Conservation (phyloP, 2,888 invertebrate genomes). For the Mythimna loreyi region DNA sequence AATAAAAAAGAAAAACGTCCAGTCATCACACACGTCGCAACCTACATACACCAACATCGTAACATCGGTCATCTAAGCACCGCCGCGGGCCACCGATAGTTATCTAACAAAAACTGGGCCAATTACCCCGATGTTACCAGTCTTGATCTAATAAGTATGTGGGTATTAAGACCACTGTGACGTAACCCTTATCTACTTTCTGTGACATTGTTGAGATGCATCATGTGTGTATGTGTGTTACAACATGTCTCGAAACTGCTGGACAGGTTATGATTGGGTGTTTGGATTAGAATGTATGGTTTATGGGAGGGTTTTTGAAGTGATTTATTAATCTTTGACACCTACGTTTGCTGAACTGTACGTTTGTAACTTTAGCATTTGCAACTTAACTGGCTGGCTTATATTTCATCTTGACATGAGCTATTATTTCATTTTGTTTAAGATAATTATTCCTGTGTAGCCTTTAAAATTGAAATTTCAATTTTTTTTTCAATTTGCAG, state of each 20-base stretch:
- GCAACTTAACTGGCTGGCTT: too few species aligned
- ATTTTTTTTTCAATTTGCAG: too few species aligned
- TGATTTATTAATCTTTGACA: too few species aligned
- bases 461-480: too few species aligned
- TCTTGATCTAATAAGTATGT: conserved; percentile 64
- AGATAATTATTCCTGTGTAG: too few species aligned
- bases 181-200: conserved; percentile 38
- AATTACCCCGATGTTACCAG: conserved; percentile 56
- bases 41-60: not conserved
- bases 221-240: conserved; percentile 27
- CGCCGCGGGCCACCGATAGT: conserved; percentile 38
- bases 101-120: conserved; percentile 46
- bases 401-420: too few species aligned
- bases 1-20: not conserved
- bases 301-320: conserved; percentile 14
- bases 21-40: conserved; percentile 12
- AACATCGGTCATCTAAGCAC: conserved; percentile 9
- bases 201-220: conserved; percentile 58
- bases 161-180: conserved; percentile 50
- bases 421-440: too few species aligned
- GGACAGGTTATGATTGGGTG: conserved; percentile 15
- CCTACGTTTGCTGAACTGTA: too few species aligned
- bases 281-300: conserved; percentile 25
- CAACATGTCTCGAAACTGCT: conserved; percentile 24
- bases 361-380: too few species aligned